Percentiles rank a stretch among this genome's conserved stretches.
Evolutionary conservation across 2,888 invertebrate species (phyloP).

Genomic region (Andrena trimmerana): DNA sequence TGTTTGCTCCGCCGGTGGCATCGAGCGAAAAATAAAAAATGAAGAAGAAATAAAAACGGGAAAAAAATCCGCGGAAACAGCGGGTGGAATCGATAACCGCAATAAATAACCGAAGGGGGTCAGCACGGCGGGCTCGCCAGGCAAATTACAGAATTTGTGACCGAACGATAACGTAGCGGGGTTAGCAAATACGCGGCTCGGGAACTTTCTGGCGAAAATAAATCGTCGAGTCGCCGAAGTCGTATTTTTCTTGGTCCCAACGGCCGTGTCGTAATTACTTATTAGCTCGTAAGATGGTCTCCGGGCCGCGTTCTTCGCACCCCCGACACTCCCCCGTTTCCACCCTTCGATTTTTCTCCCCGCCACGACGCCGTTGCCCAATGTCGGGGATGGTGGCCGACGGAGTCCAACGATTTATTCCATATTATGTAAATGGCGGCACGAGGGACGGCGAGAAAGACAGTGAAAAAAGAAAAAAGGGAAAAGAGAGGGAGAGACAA

Average conservation of each 20-base stretch:
- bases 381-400: constrained; percentile 34
- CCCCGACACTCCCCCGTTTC: constrained; percentile 12
- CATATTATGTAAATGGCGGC: constrained; percentile 76
- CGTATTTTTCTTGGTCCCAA: constrained; percentile 71
- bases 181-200: constrained; percentile 40
- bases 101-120: constrained; percentile 73
- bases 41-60: constrained; percentile 23
- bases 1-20: constrained; percentile 17
- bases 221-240: constrained; percentile 74
- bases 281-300: constrained; percentile 67
- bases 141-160: constrained; percentile 79
- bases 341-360: not conserved
- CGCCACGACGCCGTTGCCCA: constrained; percentile 20
- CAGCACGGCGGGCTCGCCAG: constrained; percentile 53
- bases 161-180: constrained; percentile 75
- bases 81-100: constrained; percentile 74
- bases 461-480: constrained; percentile 20
- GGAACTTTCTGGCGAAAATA: constrained; percentile 67
- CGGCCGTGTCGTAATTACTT: constrained; percentile 75
- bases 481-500: not conserved
- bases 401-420: constrained; percentile 75
- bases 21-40: constrained; percentile 35
- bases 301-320: constrained; percentile 12
- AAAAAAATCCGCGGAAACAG: constrained; percentile 36
- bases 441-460: constrained; percentile 29